phyloP scores from a whole-genome alignment of 2,888 invertebrate species.

The Clunio marinus region DNA sequence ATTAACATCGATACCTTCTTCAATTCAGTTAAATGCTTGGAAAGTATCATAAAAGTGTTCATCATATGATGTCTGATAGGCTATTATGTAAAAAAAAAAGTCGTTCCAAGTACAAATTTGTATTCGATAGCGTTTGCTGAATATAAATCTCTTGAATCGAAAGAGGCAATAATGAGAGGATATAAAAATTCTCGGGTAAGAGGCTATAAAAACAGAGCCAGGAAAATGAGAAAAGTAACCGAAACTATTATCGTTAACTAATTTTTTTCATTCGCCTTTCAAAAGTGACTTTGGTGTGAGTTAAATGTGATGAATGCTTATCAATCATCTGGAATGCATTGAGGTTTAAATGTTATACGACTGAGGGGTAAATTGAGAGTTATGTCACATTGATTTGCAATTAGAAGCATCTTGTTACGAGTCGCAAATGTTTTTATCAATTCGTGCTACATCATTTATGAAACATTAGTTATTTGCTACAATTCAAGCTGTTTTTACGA shows the following conservation, averaged over 20 bases:
- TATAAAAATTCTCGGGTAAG: constrained; percentile 7
- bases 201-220: constrained; percentile 7
- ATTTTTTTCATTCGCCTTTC: too few species aligned
- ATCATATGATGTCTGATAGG: constrained; percentile 16
- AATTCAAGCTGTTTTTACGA: not conserved
- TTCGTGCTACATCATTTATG: not conserved
- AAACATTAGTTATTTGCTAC: not conserved
- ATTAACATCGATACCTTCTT: not conserved
- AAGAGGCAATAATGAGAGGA: constrained; percentile 13
- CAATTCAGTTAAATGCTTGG: too few species aligned
- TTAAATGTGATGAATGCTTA: too few species aligned
- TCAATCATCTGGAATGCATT: too few species aligned
- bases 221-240: not conserved
- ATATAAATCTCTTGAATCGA: constrained; percentile 3
- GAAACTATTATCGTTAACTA: constrained; percentile 12
- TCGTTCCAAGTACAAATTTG: not conserved
- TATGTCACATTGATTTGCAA: too few species aligned
- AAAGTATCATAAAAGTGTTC: constrained; percentile 15
- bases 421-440: not conserved
- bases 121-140: not conserved
- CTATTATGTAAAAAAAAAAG: constrained; percentile 13
- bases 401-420: not conserved
- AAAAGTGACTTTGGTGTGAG: too few species aligned
- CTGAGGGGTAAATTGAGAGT: too few species aligned
- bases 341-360: too few species aligned